Conservation (phyloP, 2,797 vertebrate species). For the Dallia pectoralis region DNA sequence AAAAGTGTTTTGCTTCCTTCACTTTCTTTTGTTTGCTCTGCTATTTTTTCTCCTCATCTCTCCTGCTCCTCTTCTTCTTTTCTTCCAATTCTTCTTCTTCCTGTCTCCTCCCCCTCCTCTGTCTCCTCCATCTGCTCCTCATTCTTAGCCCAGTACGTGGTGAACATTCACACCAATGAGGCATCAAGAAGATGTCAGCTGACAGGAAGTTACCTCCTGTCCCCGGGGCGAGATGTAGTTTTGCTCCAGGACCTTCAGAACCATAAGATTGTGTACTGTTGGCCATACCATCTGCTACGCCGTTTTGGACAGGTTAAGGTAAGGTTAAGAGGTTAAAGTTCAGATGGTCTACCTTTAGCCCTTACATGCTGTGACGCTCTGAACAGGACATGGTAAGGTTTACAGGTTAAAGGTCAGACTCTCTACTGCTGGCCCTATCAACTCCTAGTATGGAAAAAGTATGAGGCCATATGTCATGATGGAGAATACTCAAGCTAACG, state of each 20-base stretch:
- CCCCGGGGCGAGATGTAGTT: slow-evolving; percentile 66
- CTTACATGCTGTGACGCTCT: too few relatives aligned
- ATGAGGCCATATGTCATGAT: slow-evolving; percentile 12
- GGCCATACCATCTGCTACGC: slow-evolving; percentile 84
- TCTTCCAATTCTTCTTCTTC: too few relatives aligned
- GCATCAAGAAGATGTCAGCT: slow-evolving; percentile 78
- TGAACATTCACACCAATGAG: slow-evolving; percentile 74
- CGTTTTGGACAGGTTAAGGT: slow-evolving; percentile 88
- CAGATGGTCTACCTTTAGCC: background rate
- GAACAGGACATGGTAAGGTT: background rate
- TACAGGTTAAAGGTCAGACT: slow-evolving; percentile 29
- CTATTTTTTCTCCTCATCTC: too few relatives aligned
- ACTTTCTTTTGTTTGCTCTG: too few relatives aligned
- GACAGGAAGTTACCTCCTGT: slow-evolving; percentile 78
- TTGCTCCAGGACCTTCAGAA: slow-evolving; percentile 63
- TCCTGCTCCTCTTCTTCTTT: too few relatives aligned
- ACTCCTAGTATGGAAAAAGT: slow-evolving; percentile 84
- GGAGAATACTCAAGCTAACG: background rate
- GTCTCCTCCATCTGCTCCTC: slow-evolving; percentile 25
- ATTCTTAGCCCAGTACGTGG: slow-evolving; percentile 71
- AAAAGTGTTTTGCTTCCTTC: too few relatives aligned
- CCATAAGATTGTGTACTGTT: slow-evolving; percentile 67
- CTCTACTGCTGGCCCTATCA: slow-evolving; percentile 83
- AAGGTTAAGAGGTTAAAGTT: slow-evolving; percentile 17
- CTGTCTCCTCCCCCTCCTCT: background rate